Evolutionary conservation across 2,113 vertebrate genomes (phyloP).

Genomic region (Rallus limicola): DNA sequence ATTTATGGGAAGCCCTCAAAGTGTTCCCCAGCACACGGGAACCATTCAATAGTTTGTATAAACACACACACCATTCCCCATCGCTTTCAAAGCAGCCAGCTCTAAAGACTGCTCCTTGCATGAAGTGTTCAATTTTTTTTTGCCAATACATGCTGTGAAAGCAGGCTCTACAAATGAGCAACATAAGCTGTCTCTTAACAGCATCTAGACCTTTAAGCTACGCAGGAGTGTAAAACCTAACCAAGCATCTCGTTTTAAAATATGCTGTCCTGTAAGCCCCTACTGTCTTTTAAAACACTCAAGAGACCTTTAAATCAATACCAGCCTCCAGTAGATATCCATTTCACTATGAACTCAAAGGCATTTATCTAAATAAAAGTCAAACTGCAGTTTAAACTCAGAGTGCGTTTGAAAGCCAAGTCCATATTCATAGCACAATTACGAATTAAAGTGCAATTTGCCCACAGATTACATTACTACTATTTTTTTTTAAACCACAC

Average conservation of each 20-base stretch:
- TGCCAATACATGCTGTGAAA: neutral
- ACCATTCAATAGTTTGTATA: neutral
- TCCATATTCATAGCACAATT: constrained; percentile 79
- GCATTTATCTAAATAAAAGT: constrained; percentile 86
- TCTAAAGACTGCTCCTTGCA: neutral
- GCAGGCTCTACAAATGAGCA: neutral
- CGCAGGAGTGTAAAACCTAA: constrained; percentile 10
- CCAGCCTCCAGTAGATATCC: constrained; percentile 75
- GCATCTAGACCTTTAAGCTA: neutral
- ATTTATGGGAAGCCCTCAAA: constrained; percentile 6
- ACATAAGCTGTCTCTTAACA: neutral
- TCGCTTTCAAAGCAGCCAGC: neutral
- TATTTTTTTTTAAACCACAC: constrained; percentile 42
- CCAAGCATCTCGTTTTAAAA: constrained; percentile 42
- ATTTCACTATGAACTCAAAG: constrained; percentile 76
- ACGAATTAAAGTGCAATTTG: constrained; percentile 86
- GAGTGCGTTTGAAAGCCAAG: constrained; percentile 79
- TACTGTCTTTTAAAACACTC: constrained; percentile 71
- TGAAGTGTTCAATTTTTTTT: neutral
- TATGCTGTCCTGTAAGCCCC: constrained; percentile 38
- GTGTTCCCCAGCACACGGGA: fast-evolving
- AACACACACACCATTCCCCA: neutral
- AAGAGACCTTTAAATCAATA: constrained; percentile 82
- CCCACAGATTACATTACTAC: constrained; percentile 81
- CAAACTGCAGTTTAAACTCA: constrained; percentile 83